A percentile compares a stretch with the other conserved stretches of the same genome.
Conservation (phyloP, 1,140 invertebrate species). For the Batillaria attramentaria region DNA sequence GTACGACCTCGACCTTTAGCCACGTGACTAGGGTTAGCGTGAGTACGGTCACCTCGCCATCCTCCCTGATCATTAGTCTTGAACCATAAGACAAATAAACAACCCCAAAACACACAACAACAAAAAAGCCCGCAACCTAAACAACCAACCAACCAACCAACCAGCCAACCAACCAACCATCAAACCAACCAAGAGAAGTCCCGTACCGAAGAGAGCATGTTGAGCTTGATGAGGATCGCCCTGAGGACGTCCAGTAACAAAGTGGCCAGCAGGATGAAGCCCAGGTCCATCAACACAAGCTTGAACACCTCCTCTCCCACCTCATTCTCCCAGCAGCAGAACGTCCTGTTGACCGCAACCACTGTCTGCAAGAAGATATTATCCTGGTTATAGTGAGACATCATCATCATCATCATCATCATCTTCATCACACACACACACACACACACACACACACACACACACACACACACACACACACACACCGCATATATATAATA, state of each 20-base stretch:
- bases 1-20: too few relatives aligned
- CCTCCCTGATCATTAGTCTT: too few relatives aligned
- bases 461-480: background rate
- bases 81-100: too few relatives aligned
- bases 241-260: conserved; percentile 46
- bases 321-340: conserved; percentile 64
- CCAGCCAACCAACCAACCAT: too few relatives aligned
- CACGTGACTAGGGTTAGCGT: too few relatives aligned
- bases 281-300: conserved; percentile 60
- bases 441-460: conserved; percentile 7
- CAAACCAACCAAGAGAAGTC: background rate
- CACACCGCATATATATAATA: too few relatives aligned
- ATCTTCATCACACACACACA: background rate
- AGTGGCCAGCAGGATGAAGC: conserved; percentile 45
- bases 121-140: too few relatives aligned
- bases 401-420: background rate
- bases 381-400: too few relatives aligned
- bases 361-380: background rate
- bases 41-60: too few relatives aligned
- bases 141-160: too few relatives aligned
- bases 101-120: too few relatives aligned
- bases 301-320: conserved; percentile 64
- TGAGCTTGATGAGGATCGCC: conserved; percentile 49
- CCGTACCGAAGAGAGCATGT: conserved; percentile 37
- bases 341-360: background rate